Evolutionary conservation across 2,113 vertebrate genomes (phyloP), one percentile per base, ranked within the genome.

Genomic region (Physeter macrocephalus): DNA sequence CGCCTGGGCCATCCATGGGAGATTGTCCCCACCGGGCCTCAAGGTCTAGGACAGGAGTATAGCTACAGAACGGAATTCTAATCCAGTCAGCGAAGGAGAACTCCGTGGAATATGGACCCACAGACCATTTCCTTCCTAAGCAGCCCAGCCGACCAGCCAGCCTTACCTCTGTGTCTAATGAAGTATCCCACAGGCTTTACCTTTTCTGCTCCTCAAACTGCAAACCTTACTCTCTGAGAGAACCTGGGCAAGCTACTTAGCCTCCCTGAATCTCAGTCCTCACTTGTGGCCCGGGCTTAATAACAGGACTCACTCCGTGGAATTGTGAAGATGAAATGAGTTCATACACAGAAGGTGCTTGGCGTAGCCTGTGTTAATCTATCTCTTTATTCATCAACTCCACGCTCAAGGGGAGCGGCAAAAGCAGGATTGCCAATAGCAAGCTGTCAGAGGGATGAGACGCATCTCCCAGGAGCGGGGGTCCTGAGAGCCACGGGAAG

Each of bases 341-440:
- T 54, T 67, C 46, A 84, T 36, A 18, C 13, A 12, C 1, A 59
- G n/a, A 46, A 46, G 57, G 21, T 54, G 18, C 43, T 75, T 31
- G 27, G 34, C 57, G 8, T 1, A 80, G 46, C 27, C 8, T 12
- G 3, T 25, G 2, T 34, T 1, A 0, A 59, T 49, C n/a, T 81
- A 1, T 61, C 27, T 84, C 8, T n/a, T 10, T 2, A 36, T n/a
- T 7, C 4, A 41, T 62, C n/a, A 89, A 62, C 29, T 81, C 36
- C 52, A 81, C 20, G 39, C 49, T 88, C 5, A 23, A 74, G 41
- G 3, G 64, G 23, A 39, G 2, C 71, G 34, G 8, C 61, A 39
- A 41, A 34, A 78, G 39, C 39, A 36, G 52, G 66, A n/a, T 1
- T 81, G 54, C 34, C 80, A 49, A 31, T 25, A 67, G 15, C 57